Base-by-base conservation (phyloP, 1,140 invertebrate genomes). In the Euura lappo region DNA sequence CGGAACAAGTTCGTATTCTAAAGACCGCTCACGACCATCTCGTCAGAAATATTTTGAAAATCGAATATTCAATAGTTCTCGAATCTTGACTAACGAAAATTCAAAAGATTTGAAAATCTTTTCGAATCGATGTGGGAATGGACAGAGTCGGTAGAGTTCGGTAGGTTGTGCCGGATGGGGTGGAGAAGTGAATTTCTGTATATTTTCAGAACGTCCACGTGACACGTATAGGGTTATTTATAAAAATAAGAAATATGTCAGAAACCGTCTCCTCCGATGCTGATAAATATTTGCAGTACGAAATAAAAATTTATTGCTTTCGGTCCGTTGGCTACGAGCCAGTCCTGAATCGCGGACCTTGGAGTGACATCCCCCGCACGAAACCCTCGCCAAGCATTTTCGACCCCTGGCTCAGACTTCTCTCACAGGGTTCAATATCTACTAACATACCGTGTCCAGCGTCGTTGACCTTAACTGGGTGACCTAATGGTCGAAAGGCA, bases 251-350 rank as follows among this genome's bases (percentile, higher is more conserved):
- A 60, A 60, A 60, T 28, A 28, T 1, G 51, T 6, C 10, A 0
- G 51, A 60, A 28, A 60, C 10, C 10, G 51, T 60, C 2, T 60
- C 8, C 51, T 60, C 13, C 51, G 51, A 60, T 60, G 51, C 51
- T 60, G 51, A 60, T 60, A 60, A 60, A 60, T 60, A 60, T 60
- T 60, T 60, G 51, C 8, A 60, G 51, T 60, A 60, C 51, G 51
- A n/a, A 60, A 60, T 60, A 60, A 6, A 60, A 60, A 60, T 60
- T 60, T 60, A 60, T 60, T 60, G 51, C 51, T 60, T 60, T 60
- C 51, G 51, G 51, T 60, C 51, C 51, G 51, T 6, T 11, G 51
- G 51, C 51, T n/a, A 1, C 0, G 51, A 60, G 51, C 51, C 51
- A 60, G 13, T 60, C 51, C 51, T 0, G 51, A n/a, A n/a, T 11